These are phyloP conservation scores for Craniophora ligustri DNA, from an alignment of 2,888 invertebrate species.

Conservation along the genomic window DNA sequence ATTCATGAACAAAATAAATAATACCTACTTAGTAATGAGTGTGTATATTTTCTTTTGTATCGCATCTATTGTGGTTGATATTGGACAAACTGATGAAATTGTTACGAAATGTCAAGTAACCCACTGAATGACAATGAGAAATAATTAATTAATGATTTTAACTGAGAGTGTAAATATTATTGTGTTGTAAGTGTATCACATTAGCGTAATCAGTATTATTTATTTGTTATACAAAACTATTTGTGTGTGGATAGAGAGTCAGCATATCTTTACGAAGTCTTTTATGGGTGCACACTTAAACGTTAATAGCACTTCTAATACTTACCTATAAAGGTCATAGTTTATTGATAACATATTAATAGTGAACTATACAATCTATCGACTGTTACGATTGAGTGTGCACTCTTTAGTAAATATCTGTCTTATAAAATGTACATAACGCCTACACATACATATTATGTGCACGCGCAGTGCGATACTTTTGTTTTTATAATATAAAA, in stretches of 20 bases:
- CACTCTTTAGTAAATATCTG: constrained; percentile 1
- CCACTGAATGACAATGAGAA: constrained; percentile 12
- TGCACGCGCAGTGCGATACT: constrained; percentile 25
- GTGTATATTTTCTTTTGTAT: not conserved
- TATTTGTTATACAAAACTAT: constrained; percentile 36
- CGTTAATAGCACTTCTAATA: not conserved
- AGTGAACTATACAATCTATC: not conserved
- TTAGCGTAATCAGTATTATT: constrained; percentile 51
- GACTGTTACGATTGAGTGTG: not conserved
- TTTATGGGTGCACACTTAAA: not conserved
- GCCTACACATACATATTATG: constrained; percentile 21
- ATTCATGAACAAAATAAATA: not conserved
- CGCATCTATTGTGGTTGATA: not conserved
- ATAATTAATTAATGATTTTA: too few relatives aligned
- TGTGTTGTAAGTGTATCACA: constrained; percentile 30
- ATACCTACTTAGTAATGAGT: not conserved
- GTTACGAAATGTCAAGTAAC: constrained; percentile 30
- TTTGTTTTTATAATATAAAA: constrained; percentile 58
- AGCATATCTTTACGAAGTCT: constrained; percentile 16
- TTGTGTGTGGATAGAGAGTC: constrained; percentile 40
- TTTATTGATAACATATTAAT: too few relatives aligned
- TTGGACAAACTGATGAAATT: constrained; percentile 3
- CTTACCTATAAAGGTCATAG: too few relatives aligned
- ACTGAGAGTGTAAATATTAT: constrained; percentile 50
- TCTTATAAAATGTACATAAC: not conserved